phyloP scores from a whole-genome alignment of 2,797 vertebrate species.

The Mallotus villosus region DNA sequence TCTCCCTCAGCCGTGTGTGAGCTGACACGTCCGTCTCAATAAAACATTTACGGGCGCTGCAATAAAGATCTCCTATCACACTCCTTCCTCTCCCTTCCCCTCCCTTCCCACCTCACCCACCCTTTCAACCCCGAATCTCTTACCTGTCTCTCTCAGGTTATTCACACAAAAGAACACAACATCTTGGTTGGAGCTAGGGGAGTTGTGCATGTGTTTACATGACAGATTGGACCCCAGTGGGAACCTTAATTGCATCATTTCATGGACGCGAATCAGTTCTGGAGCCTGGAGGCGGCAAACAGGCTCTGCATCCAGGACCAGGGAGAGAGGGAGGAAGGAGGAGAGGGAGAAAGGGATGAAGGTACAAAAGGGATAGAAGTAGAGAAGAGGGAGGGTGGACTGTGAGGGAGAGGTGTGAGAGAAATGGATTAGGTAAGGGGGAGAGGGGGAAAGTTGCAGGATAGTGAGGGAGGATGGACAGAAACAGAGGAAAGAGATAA shows the following conservation, averaged over 20 bases:
- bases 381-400: not conserved
- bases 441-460: constrained; percentile 7
- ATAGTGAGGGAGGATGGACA: constrained; percentile 33
- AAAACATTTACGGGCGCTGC: constrained; percentile 21
- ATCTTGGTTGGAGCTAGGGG: constrained; percentile 36
- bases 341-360: constrained; percentile 17
- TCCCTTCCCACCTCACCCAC: not conserved
- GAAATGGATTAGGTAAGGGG: not conserved
- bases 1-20: not conserved
- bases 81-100: constrained; percentile 59
- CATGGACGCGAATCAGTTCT: constrained; percentile 79
- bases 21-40: constrained; percentile 12
- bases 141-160: constrained; percentile 45
- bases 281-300: constrained; percentile 69
- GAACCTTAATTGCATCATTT: constrained; percentile 83
- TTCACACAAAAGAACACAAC: not conserved
- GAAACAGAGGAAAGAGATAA: constrained; percentile 31
- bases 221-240: constrained; percentile 83
- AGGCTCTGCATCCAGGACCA: constrained; percentile 65
- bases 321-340: constrained; percentile 22
- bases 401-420: not conserved
- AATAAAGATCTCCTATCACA: constrained; percentile 39
- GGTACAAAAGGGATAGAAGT: not conserved
- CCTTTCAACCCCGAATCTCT: constrained; percentile 20
- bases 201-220: constrained; percentile 74